These are phyloP conservation scores for Eonycteris spelaea DNA, from an alignment of 2,113 vertebrate species.

Conservation along the genomic window DNA sequence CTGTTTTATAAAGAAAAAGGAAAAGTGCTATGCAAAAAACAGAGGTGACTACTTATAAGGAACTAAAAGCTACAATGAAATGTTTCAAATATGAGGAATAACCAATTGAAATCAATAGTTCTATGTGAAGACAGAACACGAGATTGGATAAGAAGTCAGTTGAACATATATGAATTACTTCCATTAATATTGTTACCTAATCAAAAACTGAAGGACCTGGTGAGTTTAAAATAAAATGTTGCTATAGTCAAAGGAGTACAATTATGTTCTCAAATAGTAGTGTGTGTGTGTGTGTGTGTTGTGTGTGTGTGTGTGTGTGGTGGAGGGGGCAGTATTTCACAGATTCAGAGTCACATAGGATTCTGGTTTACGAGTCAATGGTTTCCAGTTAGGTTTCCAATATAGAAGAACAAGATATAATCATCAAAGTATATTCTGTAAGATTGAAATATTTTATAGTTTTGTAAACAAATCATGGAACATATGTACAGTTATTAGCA, in stretches of 20 bases:
- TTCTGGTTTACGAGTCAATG: neutral
- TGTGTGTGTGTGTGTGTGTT: neutral
- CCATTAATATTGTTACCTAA: neutral
- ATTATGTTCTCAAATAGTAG: neutral
- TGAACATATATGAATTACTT: neutral
- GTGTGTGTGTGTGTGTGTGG: neutral
- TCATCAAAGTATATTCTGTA: neutral
- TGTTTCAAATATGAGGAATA: constrained; percentile 16
- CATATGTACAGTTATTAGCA: neutral
- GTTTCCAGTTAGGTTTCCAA: neutral
- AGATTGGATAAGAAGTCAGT: constrained; percentile 3
- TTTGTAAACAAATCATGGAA: neutral
- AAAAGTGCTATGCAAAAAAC: neutral
- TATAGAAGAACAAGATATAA: neutral
- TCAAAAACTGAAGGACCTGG: neutral
- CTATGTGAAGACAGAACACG: constrained; percentile 28
- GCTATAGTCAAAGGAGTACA: neutral
- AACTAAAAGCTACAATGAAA: constrained; percentile 3
- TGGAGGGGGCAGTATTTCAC: neutral
- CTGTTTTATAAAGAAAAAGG: constrained; percentile 36
- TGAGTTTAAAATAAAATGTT: neutral
- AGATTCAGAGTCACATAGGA: neutral
- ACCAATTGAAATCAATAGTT: neutral
- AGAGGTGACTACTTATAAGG: neutral
- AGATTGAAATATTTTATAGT: neutral